A percentile compares a stretch with the other conserved stretches of the same genome.
These are phyloP conservation scores for Oophaga sylvatica DNA, from an alignment of 2,797 vertebrate genomes.

Conservation along the genomic window DNA sequence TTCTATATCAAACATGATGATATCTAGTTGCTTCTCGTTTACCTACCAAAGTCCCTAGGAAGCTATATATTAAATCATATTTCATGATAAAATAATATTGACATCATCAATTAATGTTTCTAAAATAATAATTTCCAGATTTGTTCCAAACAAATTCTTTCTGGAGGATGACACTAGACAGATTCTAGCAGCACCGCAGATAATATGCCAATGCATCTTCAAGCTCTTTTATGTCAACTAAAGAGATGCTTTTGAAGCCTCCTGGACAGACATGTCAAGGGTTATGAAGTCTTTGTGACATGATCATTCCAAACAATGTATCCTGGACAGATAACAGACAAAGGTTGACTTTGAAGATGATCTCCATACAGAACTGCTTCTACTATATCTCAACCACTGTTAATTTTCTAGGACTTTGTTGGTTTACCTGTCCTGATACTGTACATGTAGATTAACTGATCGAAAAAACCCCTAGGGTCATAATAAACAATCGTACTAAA, in stretches of 20 bases:
- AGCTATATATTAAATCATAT: not conserved
- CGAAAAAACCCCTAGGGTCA: not conserved
- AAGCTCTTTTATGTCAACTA: not conserved
- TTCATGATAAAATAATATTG: not conserved
- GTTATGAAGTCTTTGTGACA: slow-evolving; percentile 7
- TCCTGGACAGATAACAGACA: not conserved
- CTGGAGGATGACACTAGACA: not conserved
- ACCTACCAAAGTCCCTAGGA: not conserved
- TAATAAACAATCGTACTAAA: too few species aligned
- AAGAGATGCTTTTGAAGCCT: not conserved
- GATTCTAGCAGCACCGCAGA: not conserved
- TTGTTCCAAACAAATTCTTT: not conserved
- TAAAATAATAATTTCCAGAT: not conserved
- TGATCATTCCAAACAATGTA: not conserved
- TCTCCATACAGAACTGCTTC: not conserved
- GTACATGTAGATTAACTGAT: not conserved
- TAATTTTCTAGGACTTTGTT: not conserved
- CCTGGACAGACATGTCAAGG: not conserved
- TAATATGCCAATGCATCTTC: not conserved
- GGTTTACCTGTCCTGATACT: not conserved
- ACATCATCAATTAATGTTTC: not conserved
- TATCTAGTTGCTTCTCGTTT: not conserved
- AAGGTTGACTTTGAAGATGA: slow-evolving; percentile 6
- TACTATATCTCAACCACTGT: not conserved
- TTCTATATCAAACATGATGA: slow-evolving; percentile 9